Conservation (phyloP, 2,888 invertebrate genomes). For the Neoscelio sp. region DNA sequence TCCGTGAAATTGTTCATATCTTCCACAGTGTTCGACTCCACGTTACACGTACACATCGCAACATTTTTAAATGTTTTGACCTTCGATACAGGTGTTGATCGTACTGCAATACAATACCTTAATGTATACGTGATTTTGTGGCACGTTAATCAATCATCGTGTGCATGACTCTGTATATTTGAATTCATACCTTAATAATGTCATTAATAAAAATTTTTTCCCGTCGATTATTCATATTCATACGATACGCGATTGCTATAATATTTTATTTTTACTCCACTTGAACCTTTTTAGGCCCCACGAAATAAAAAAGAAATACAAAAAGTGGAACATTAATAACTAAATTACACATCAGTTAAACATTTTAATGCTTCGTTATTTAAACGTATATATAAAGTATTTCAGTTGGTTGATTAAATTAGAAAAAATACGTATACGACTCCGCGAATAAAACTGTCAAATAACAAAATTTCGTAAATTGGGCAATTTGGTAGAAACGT, state of each 20-base stretch:
- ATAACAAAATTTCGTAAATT: too few species aligned
- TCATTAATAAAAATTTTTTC: constrained; percentile 66
- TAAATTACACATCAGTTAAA: too few species aligned
- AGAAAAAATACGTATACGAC: too few species aligned
- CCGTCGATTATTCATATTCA: constrained; percentile 35
- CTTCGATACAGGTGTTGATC: constrained; percentile 66
- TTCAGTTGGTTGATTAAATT: too few species aligned
- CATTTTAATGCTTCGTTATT: too few species aligned
- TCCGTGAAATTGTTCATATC: constrained; percentile 59
- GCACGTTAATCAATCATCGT: constrained; percentile 65
- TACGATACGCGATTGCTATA: constrained; percentile 32
- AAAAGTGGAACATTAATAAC: too few species aligned
- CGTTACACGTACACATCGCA: constrained; percentile 33
- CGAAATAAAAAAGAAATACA: too few species aligned
- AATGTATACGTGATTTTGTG: constrained; percentile 65
- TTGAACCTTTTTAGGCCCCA: constrained; percentile 5
- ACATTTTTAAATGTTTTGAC: constrained; percentile 61
- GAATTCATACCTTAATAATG: constrained; percentile 63
- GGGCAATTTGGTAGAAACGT: too few species aligned
- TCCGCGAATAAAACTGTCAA: too few species aligned
- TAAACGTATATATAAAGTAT: too few species aligned
- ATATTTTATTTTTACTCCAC: constrained; percentile 41
- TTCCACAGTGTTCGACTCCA: constrained; percentile 3
- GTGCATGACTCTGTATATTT: constrained; percentile 62
- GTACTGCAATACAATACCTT: constrained; percentile 56